These are phyloP conservation scores for Thereva nobilitata DNA, from an alignment of 2,888 invertebrate genomes.

Conservation along the genomic window DNA sequence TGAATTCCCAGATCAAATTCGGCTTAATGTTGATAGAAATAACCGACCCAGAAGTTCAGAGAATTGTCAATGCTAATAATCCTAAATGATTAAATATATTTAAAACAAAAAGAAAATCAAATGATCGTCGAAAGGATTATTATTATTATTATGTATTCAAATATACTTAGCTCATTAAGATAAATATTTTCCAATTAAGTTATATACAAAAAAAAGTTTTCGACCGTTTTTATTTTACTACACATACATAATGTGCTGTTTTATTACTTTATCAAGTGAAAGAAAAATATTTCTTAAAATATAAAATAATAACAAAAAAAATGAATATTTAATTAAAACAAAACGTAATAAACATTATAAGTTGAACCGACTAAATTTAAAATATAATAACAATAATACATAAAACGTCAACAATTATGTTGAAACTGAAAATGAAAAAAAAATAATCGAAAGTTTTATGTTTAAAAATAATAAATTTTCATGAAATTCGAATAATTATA, in stretches of 20 bases:
- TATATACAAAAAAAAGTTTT: neutral
- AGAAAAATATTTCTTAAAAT: too few species aligned
- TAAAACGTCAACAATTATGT: too few species aligned
- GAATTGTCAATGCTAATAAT: conserved; percentile 74
- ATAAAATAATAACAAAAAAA: too few species aligned
- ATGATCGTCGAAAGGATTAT: conserved; percentile 6
- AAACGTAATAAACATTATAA: too few species aligned
- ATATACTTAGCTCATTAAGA: conserved; percentile 17
- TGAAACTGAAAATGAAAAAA: neutral
- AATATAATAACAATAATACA: too few species aligned
- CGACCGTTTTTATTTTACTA: neutral
- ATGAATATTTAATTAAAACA: too few species aligned
- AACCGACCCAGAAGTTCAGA: conserved; percentile 73
- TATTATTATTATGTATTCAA: conserved; percentile 4
- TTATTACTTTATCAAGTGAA: too few species aligned
- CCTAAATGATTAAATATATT: conserved; percentile 19
- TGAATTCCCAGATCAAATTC: conserved; percentile 97
- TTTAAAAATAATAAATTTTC: too few species aligned
- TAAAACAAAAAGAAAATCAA: conserved; percentile 1
- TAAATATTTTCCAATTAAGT: conserved; percentile 14
- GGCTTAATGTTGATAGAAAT: conserved; percentile 75
- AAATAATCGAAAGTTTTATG: conserved; percentile 11
- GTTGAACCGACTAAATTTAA: too few species aligned
- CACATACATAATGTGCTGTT: too few species aligned
- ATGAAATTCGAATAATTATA: too few species aligned